phyloP scores from a whole-genome alignment of 2,113 vertebrate genomes.

The Madoqua kirkii region DNA sequence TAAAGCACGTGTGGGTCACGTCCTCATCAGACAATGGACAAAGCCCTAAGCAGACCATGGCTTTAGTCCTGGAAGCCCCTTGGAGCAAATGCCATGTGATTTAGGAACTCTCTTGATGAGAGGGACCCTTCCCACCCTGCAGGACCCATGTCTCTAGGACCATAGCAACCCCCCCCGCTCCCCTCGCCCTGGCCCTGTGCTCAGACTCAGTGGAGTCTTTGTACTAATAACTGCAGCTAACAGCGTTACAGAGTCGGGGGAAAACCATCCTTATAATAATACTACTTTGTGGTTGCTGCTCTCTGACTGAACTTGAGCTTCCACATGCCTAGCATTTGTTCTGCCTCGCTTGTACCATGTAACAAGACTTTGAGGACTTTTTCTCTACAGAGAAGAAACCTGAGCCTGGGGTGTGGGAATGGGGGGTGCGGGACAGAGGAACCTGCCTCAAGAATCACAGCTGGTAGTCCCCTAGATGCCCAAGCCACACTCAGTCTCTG shows the following conservation, averaged over 20 bases:
- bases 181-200: accelerated
- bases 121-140: not conserved
- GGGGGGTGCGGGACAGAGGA: accelerated
- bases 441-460: too few species aligned
- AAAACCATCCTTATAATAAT: too few species aligned
- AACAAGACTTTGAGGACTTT: not conserved
- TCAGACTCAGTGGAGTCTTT: not conserved
- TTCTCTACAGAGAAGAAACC: not conserved
- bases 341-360: not conserved
- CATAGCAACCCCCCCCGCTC: accelerated
- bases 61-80: not conserved
- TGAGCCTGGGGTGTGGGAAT: not conserved
- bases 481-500: not conserved
- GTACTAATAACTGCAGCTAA: not conserved
- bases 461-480: not conserved
- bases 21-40: not conserved
- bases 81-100: not conserved
- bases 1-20: not conserved
- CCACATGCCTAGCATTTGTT: not conserved
- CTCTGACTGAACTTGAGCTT: not conserved
- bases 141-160: not conserved
- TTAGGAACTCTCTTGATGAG: not conserved
- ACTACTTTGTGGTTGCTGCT: not conserved
- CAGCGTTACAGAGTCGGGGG: not conserved
- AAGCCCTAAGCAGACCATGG: not conserved